Base-by-base conservation (phyloP, 2,888 invertebrate genomes). In the Tachystola acroxantha region DNA sequence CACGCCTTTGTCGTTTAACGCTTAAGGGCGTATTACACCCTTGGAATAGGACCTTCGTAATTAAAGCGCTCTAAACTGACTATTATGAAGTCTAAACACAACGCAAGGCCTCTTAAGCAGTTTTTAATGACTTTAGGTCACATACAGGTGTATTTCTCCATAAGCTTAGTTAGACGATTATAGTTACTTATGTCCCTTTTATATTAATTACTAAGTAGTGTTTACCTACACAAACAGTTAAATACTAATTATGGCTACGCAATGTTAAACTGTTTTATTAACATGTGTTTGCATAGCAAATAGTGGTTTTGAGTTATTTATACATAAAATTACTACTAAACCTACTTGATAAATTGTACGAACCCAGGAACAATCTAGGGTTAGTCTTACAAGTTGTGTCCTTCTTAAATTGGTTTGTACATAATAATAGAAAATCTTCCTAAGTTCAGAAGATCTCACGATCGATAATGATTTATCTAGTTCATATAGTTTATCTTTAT, bases 41-140 rank as follows among this genome's bases (percentile, higher is more conserved):
- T 74, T 67, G 57, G 57, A 78, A 81, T 75, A 72, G 75, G 67
- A 66, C 64, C 66, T 68, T 65, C 60, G 76, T 84, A 84, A 84
- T 86, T 85, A 84, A 84, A 84, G 70, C 80, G 66, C 75, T 71
- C 73, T 81, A 76, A 81, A 80, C 67, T 71, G 72, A 75, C 79
- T 62, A 82, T 84, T 71, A 72, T 57, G 57, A 65, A 65, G 67
- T 66, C 64, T 68, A 68, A 64, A 61, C 64, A 62, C 64, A 57
- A 57, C 55, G 50, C 46, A 47, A 40, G 42, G 56, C 50, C 46
- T 58, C 45, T 47, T 54, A 57, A 55, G 57, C 51, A 64, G 51
- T 50, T 61, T 54, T 54, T 53, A 56, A 59, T 57, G 45, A 54
- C 45, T 22, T 36, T 35, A 37, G 32, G 30, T 31, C 42, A 48